Base-by-base conservation (phyloP, 2,888 invertebrate species). In the Acanthococcus lagerstroemiae region DNA sequence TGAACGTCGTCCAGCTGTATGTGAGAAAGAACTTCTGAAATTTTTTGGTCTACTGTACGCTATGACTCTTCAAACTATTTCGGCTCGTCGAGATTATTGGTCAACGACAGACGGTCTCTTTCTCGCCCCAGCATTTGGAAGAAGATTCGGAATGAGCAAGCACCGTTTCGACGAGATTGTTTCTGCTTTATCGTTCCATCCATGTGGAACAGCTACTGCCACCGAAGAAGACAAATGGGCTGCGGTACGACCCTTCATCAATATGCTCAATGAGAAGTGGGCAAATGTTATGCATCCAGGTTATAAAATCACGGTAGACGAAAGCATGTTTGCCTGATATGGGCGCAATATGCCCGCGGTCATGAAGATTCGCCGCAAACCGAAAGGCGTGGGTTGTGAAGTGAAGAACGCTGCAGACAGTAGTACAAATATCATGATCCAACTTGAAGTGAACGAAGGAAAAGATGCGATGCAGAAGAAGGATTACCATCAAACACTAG, bases 291-390 rank as follows among this genome's bases (percentile, higher is more conserved):
- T 48, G 6, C 12, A 17, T 17, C 17, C 48, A 9, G 48, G 48
- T n/a, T 48, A 48, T 17, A 48, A 48, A 48, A 48, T 48, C 7
- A 48, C 48, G 6, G 17, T 17, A 17, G 48, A 48, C n/a, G 48
- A 48, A 48, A n/a, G n/a, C n/a, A 48, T 48, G 48, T 48, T 48
- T 48, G 48, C 48, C 48, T 48, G 48, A 17, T 48, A 48, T 17
- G 48, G 48, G n/a, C 12, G 19, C 6, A 17, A 17, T 48, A 48
- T n/a, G 12, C 48, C 48, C 6, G 48, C 19, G 6, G 48, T 48
- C 17, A 48, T 48, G 19, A 48, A 48, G n/a, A 48, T 48, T n/a
- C 12, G 48, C 6, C 6, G 48, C 5, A 48, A 48, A 17, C 48
- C 48, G 6, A 48, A 17, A 17, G 48, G 48, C 17, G 19, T 48